Percentiles rank a stretch among this genome's conserved stretches.
These are phyloP conservation scores for Siniperca undulata DNA, from an alignment of 2,797 vertebrate genomes.

Conservation along the genomic window DNA sequence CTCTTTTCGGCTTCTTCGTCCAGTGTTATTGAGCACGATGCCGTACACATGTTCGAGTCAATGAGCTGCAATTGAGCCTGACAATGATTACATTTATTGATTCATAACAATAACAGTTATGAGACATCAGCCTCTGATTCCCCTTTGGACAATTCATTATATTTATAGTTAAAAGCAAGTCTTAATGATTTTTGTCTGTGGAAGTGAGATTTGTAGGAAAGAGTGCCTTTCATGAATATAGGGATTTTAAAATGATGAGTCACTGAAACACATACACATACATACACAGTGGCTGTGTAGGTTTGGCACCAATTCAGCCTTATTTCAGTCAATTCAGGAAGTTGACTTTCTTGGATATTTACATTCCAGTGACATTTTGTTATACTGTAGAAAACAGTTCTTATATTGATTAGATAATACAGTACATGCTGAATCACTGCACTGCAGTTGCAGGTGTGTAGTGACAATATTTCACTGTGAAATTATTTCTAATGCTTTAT, in stretches of 20 bases:
- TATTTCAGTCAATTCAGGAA: constrained; percentile 4
- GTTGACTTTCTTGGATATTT: neutral
- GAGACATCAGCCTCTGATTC: constrained; percentile 13
- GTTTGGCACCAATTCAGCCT: constrained; percentile 9
- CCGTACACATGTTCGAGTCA: constrained; percentile 24
- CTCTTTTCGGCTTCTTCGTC: constrained; percentile 44
- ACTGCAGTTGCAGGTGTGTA: neutral
- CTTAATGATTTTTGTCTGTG: constrained; percentile 20
- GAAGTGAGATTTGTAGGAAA: constrained; percentile 7
- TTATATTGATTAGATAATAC: neutral
- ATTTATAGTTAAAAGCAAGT: constrained; percentile 15
- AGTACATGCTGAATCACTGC: neutral
- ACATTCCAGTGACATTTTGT: neutral
- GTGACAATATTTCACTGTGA: neutral
- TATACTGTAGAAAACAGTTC: neutral
- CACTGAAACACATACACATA: constrained; percentile 23
- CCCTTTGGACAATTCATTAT: constrained; percentile 19
- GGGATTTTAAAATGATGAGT: constrained; percentile 44
- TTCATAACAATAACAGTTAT: constrained; percentile 46
- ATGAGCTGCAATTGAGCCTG: constrained; percentile 21
- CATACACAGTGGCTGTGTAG: neutral
- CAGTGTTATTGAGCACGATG: constrained; percentile 43
- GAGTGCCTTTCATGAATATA: constrained; percentile 14
- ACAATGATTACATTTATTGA: constrained; percentile 55
- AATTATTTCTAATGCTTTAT: neutral